Conservation (phyloP, 2,113 vertebrate species). For the Petroica traversi region DNA sequence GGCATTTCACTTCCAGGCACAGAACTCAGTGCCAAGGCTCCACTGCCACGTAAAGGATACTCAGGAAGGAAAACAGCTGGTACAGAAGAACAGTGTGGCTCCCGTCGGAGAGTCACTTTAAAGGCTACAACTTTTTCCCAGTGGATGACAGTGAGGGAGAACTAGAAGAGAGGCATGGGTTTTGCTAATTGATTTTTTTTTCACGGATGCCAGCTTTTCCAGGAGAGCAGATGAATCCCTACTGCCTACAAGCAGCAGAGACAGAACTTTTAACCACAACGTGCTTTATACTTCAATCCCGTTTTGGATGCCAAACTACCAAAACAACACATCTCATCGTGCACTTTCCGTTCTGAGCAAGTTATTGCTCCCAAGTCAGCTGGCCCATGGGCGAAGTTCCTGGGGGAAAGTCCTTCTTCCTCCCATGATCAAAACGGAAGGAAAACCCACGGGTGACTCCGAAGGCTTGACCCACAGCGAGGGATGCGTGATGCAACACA, state of each 20-base stretch:
- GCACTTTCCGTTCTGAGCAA: rapidly evolving
- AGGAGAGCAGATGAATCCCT: background rate
- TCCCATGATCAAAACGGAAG: rapidly evolving
- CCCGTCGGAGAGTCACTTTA: background rate
- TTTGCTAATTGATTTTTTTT: background rate
- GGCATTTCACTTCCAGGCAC: background rate
- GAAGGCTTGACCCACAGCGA: background rate
- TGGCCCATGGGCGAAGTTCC: rapidly evolving
- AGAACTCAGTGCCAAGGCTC: background rate
- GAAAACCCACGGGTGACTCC: background rate
- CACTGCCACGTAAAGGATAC: background rate
- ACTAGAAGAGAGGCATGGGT: background rate
- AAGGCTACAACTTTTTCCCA: background rate
- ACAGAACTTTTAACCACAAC: background rate
- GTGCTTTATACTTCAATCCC: rapidly evolving
- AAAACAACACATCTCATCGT: rapidly evolving
- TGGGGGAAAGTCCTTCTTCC: background rate
- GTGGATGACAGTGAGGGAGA: background rate
- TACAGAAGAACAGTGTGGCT: background rate
- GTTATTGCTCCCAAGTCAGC: rapidly evolving
- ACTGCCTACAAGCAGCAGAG: too few relatives aligned
- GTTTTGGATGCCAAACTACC: background rate
- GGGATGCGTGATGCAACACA: background rate
- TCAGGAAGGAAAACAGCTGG: background rate
- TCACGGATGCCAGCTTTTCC: background rate